Evolutionary conservation across 2,797 vertebrate genomes (phyloP).

Genomic region (Clarias platycephalus): DNA sequence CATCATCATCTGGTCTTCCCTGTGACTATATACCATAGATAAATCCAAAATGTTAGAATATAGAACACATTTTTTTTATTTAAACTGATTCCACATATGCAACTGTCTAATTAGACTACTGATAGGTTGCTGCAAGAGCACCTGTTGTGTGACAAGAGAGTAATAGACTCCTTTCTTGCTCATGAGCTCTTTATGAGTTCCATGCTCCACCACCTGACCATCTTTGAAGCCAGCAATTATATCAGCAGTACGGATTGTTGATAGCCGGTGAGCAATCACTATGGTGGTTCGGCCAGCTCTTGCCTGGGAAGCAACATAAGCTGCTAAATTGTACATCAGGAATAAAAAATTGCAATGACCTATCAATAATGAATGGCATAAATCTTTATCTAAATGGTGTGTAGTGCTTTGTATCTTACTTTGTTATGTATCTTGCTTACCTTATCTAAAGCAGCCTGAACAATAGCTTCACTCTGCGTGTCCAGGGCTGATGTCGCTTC

Average conservation of each 20-base stretch:
- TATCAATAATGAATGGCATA: not conserved
- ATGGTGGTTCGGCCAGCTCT: constrained; percentile 76
- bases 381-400: not conserved
- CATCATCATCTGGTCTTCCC: not conserved
- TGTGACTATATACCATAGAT: constrained; percentile 38
- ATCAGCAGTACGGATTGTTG: constrained; percentile 76
- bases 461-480: constrained; percentile 75
- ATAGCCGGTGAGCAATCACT: constrained; percentile 76
- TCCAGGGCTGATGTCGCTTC: constrained; percentile 76
- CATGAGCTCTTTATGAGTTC: constrained; percentile 76
- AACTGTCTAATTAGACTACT: not conserved
- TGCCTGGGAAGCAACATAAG: constrained; percentile 61
- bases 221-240: constrained; percentile 75
- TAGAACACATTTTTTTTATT: not conserved
- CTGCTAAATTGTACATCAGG: not conserved
- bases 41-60: not conserved
- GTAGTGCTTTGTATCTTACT: no score
- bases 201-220: constrained; percentile 71
- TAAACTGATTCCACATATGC: not conserved
- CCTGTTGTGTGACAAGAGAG: constrained; percentile 76
- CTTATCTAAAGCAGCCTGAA: constrained; percentile 75
- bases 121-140: constrained; percentile 37
- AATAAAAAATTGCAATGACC: not conserved
- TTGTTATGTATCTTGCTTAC: constrained; percentile 48
- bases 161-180: constrained; percentile 74